Conservation (phyloP, 2,888 invertebrate species). For the Dyspetes luteomarginatus region DNA sequence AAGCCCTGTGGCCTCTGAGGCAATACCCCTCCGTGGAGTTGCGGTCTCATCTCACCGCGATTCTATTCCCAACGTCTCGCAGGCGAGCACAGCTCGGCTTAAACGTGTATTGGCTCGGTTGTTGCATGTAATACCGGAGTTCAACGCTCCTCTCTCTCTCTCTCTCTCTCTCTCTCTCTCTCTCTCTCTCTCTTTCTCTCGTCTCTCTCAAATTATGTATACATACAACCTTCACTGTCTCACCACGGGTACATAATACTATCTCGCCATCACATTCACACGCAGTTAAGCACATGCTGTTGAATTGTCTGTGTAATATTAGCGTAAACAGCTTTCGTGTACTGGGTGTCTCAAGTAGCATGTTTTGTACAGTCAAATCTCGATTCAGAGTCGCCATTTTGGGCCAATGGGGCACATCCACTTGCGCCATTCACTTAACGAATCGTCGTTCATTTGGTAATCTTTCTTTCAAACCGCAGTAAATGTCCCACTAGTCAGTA, state of each 20-base stretch:
- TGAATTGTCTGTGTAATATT: conserved; percentile 16
- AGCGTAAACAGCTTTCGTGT: background rate
- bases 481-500: no score
- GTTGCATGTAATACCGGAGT: conserved; percentile 10
- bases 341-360: background rate
- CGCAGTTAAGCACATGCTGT: background rate
- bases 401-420: no score
- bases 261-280: conserved; percentile 5
- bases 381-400: no score
- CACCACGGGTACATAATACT: conserved; percentile 6
- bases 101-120: conserved; percentile 23
- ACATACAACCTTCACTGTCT: background rate
- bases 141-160: background rate
- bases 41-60: conserved; percentile 43
- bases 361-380: background rate
- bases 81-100: background rate
- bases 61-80: conserved; percentile 42
- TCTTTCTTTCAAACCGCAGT: no score
- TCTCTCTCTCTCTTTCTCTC: background rate
- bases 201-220: no score
- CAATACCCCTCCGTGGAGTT: conserved; percentile 28
- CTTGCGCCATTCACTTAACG: no score
- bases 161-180: background rate
- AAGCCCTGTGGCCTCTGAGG: conserved; percentile 6
- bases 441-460: no score